Conservation (phyloP, 2,113 vertebrate species). For the Oreotragus oreotragus region DNA sequence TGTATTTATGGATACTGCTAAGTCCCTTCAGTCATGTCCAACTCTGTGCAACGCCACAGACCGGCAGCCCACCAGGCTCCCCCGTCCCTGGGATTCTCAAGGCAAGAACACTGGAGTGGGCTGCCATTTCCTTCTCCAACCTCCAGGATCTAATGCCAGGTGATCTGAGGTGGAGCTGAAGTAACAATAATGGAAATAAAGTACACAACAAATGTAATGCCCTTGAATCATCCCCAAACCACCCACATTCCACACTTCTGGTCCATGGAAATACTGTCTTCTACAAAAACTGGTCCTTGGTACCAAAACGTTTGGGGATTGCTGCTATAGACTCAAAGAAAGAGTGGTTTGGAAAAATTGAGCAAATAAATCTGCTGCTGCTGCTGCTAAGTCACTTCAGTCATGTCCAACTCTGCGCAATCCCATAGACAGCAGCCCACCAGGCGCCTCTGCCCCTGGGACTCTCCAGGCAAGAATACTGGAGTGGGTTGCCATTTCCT, state of each 20-base stretch:
- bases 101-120: no score
- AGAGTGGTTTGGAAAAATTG: background rate
- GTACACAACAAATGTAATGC: background rate
- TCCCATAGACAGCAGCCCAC: no score
- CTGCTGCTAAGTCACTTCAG: no score
- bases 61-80: no score
- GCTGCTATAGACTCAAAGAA: background rate
- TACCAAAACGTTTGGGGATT: background rate
- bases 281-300: background rate
- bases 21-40: no score
- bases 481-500: no score
- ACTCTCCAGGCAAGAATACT: no score
- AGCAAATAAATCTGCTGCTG: background rate
- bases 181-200: background rate
- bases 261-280: background rate
- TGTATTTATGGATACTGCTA: background rate
- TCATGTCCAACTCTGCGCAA: no score
- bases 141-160: background rate
- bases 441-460: no score
- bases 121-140: background rate
- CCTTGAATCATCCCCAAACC: background rate
- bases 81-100: no score
- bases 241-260: background rate
- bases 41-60: no score
- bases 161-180: background rate